Base-by-base conservation (phyloP, 2,888 invertebrate species). In the Steinernema scapterisci region DNA sequence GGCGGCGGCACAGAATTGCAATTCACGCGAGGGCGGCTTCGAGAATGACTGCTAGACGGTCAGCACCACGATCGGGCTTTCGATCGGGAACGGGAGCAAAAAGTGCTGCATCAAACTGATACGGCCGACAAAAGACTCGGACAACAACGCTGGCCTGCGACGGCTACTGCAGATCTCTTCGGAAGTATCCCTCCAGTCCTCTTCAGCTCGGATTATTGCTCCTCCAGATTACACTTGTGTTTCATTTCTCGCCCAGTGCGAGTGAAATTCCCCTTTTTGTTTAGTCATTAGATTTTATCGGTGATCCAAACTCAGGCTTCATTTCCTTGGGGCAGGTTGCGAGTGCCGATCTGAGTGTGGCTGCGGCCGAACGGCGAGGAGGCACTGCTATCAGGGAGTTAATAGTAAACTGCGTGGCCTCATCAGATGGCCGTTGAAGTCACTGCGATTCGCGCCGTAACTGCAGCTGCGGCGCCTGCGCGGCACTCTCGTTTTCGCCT, bases 401-500 rank as follows among this genome's bases (percentile, higher is more conserved):
- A 2, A 21, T 19, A 63, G 63, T 31, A 38, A 31, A 48, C 6
- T 48, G 48, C 13, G 48, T 19, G 11, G 9, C 38, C 16, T 38
- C 31, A 11, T 54, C 25, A 13, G 25, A 63, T 16, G 63, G 38
- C 63, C 2, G 16, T 5, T 25, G 63, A 63, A 63, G 38, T 63
- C 25, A 11, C 27, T 27, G 38, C 27, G 25, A 54, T 21, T 23
- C 54, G 54, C 54, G 48, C 48, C 48, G 52, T 63, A 63, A 63
- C 63, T 63, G 27, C 63, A 63, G 63, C 63, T 63, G 31, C 19
- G 38, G 63, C 31, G 63, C 63, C 31, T 48, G 63, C 63, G 63
- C 63, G 25, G 63, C 63, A 63, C 31, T 63, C 9, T 27, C 63
- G 63, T 13, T 25, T 31, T 27, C 27, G 63, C 63, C 27, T 63